Conservation (phyloP, 2,797 vertebrate genomes). For the Gorsachius magnificus region DNA sequence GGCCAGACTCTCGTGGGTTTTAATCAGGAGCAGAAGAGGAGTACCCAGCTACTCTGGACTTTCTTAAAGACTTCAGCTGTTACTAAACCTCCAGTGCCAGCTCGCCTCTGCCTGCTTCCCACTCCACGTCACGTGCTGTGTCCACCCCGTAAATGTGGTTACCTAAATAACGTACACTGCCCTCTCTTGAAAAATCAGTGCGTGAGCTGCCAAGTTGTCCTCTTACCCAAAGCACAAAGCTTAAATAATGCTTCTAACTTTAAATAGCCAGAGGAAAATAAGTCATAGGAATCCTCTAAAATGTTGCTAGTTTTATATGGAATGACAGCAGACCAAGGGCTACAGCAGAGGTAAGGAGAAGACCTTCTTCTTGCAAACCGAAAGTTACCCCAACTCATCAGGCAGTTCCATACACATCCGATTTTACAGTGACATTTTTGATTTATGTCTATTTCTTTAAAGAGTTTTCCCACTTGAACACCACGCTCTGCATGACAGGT, state of each 20-base stretch:
- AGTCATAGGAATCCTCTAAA: fast-evolving
- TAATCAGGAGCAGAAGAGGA: neutral
- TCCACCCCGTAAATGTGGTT: neutral
- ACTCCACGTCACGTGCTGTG: fast-evolving
- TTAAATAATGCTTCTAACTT: neutral
- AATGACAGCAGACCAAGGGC: neutral
- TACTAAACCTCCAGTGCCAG: neutral
- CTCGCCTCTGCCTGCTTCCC: neutral
- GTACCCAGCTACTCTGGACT: neutral
- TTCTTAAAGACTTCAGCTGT: neutral
- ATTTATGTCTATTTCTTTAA: neutral
- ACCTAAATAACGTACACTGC: neutral
- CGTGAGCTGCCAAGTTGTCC: neutral
- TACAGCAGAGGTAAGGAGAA: neutral
- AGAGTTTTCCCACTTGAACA: neutral
- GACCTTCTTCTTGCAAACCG: neutral
- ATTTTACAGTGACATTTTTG: neutral
- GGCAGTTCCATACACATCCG: neutral
- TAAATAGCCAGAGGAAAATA: neutral
- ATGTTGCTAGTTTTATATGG: neutral
- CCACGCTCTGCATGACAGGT: neutral
- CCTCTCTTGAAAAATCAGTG: neutral
- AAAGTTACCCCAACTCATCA: fast-evolving
- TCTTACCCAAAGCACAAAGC: neutral
- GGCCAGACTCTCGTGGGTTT: neutral